phyloP scores from a whole-genome alignment of 2,797 vertebrate species.

The Rachycentron canadum region DNA sequence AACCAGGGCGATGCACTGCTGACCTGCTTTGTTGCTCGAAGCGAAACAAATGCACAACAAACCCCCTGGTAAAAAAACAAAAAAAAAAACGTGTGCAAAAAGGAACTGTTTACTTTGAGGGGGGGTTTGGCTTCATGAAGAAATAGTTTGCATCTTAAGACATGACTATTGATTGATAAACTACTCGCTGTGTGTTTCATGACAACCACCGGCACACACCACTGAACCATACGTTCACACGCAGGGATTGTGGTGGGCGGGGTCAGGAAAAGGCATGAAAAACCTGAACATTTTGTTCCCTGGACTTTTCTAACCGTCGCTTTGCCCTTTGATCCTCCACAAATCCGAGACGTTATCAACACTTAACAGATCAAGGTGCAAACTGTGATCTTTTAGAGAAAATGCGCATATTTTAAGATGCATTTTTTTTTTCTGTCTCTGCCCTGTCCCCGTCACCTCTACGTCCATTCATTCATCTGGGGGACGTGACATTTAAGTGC shows the following conservation, averaged over 20 bases:
- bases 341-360: too few relatives aligned
- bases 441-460: too few relatives aligned
- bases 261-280: background rate
- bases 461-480: background rate
- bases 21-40: background rate
- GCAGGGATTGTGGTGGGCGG: slow-evolving; percentile 41
- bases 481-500: background rate
- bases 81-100: too few relatives aligned
- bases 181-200: background rate
- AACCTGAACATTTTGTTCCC: slow-evolving; percentile 73
- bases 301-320: background rate
- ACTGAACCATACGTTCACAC: background rate
- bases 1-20: background rate
- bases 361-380: background rate
- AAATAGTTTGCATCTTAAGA: too few relatives aligned
- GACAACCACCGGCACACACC: background rate
- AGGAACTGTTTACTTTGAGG: too few relatives aligned
- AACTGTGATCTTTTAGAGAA: background rate
- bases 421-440: too few relatives aligned
- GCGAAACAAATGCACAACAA: too few relatives aligned
- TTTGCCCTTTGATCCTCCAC: background rate
- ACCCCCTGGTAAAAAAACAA: too few relatives aligned
- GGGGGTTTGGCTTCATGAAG: too few relatives aligned
- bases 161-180: too few relatives aligned
- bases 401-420: background rate